Conservation (phyloP, 2,797 vertebrate genomes). For the Allobates femoralis region DNA sequence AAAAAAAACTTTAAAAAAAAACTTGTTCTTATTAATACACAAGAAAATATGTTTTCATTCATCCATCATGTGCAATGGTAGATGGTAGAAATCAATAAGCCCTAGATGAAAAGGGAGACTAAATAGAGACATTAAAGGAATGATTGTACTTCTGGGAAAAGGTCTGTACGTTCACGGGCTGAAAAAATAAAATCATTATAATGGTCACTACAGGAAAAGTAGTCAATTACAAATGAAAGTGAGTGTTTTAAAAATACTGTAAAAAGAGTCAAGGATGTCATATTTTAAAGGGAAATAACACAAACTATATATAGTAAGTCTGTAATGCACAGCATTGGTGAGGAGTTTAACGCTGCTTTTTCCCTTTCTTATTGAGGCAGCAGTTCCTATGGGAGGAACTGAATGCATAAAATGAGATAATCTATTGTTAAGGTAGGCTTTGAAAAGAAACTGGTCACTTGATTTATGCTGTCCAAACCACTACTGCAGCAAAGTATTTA, state of each 20-base stretch:
- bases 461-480: too few species aligned
- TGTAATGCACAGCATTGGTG: neutral
- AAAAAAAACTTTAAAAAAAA: neutral
- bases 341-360: neutral
- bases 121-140: conserved; percentile 56
- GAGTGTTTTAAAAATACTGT: conserved; percentile 13
- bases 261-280: neutral
- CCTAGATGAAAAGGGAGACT: conserved; percentile 53
- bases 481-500: too few species aligned
- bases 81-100: conserved; percentile 48
- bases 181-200: conserved; percentile 43
- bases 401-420: neutral
- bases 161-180: conserved; percentile 39
- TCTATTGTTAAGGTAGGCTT: neutral
- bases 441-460: too few species aligned
- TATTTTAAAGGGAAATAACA: neutral
- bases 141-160: conserved; percentile 50
- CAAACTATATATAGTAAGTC: neutral
- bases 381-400: neutral
- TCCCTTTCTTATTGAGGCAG: neutral
- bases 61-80: conserved; percentile 45
- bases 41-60: conserved; percentile 51
- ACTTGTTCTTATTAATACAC: conserved; percentile 32
- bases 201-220: conserved; percentile 40
- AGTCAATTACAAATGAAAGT: conserved; percentile 27